Evolutionary conservation across 2,888 invertebrate species (phyloP), one percentile per base, ranked within the genome.

Genomic region (Physocephala rufipes): DNA sequence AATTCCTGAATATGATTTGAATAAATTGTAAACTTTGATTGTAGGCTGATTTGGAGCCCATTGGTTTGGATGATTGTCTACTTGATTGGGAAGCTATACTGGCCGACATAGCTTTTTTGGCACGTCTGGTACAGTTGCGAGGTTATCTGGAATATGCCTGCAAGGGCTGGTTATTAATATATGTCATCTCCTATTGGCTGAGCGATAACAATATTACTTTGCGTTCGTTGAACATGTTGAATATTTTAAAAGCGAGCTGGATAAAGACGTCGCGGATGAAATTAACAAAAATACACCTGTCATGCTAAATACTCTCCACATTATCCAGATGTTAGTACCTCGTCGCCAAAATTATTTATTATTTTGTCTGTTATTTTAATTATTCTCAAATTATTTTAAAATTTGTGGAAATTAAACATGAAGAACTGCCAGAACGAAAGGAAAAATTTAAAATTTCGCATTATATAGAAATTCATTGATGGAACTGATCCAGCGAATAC

Each of bases 1-100:
- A 47, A 9, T 47, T 13, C 15, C 15, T 47, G 47, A 47, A 47
- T n/a, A n/a, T n/a, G n/a, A n/a, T n/a, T n/a, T n/a, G n/a, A n/a
- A n/a, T n/a, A n/a, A n/a, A n/a, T n/a, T 55, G 9, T 15, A 5
- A 4, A n/a, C 5, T 55, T 55, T 21, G 24, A 55, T 72, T 71
- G 1, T 66, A 81, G 79, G 80, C 79, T 1, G 84, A 83, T 51
- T 67, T 16, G 4, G 79, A 80, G 66, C 76, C 65, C 0, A 58
- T 84, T 28, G 55, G 28, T 30, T 49, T 61, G 1, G 78, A 79
- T 28, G 80, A 80, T n/a, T 77, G 78, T 13, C 67, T 76, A 2
- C 77, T 85, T 16, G 85, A 85, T 43, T 84, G 84, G 83, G 81
- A 81, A 67, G 76, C 79, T 3, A 74, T 85, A 13, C 73, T 85